Base-by-base conservation (phyloP, 2,888 invertebrate genomes). In the Stegophylla sp. region DNA sequence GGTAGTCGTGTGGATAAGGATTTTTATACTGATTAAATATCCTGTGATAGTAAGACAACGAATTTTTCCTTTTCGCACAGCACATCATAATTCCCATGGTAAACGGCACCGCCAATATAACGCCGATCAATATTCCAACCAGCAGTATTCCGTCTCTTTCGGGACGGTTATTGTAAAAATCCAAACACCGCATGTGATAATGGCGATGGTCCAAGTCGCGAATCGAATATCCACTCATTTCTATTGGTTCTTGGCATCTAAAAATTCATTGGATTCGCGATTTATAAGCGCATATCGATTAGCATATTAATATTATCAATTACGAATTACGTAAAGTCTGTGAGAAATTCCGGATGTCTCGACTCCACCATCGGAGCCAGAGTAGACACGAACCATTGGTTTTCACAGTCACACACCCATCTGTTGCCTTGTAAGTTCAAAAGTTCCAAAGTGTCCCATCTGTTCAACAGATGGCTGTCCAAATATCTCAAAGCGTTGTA, bases 321-420 rank as follows among this genome's bases (percentile, higher is more conserved):
- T 86, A 90, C 90, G 86, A 84, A 88, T 87, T 86, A 90, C 90
- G 86, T 85, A 86, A 90, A 87, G 45, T 87, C 86, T 20, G 87
- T 86, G 0, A 89, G 53, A 48, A 81, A 81, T 64, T 83, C 82
- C 1, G 82, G 76, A 67, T 82, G 77, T 10, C 17, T 82, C 34
- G 73, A 66, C 53, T 83, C 79, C 1, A 91, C 88, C 23, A 89
- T 85, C 0, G 89, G 88, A 64, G 91, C 89, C 67, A 94, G 86
- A n/a, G 88, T 87, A 48, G 91, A 89, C 20, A 94, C 90, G 87
- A 95, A 89, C 91, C 92, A 92, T 85, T 92, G 91, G 82, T 94
- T 94, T 82, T 91, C 89, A 85, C 93, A 93, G 86, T 94, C 93
- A 85, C 95, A 95, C 41, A 89, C 88, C 91, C 90, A 95, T 0